phyloP scores from a whole-genome alignment of 2,888 invertebrate genomes.

The Drosophila diplacantha region DNA sequence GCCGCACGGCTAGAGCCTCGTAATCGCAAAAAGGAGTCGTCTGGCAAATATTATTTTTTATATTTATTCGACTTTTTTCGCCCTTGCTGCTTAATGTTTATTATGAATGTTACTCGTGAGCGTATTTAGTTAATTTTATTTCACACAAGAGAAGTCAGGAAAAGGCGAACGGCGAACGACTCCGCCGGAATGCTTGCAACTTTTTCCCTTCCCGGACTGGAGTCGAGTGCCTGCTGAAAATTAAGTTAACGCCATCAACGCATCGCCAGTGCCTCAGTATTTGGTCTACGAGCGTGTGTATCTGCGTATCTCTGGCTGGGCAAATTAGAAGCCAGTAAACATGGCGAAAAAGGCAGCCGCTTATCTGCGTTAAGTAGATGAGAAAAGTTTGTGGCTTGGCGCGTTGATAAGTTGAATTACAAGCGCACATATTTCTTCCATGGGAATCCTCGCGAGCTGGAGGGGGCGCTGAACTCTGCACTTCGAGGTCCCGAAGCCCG shows the following conservation, averaged over 20 bases:
- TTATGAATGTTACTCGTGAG: slow-evolving; percentile 74
- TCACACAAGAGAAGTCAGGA: slow-evolving; percentile 69
- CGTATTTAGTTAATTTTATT: slow-evolving; percentile 74
- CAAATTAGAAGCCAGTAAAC: slow-evolving; percentile 72
- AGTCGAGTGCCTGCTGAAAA: slow-evolving; percentile 64
- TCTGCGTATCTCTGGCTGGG: slow-evolving; percentile 41
- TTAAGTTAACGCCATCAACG: slow-evolving; percentile 72
- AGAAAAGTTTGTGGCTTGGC: slow-evolving; percentile 68
- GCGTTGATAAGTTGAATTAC: slow-evolving; percentile 71
- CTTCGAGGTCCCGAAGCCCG: background rate
- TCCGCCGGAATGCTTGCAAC: slow-evolving; percentile 47
- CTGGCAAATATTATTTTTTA: slow-evolving; percentile 74
- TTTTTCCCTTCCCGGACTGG: slow-evolving; percentile 5
- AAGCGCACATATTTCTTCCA: slow-evolving; percentile 58
- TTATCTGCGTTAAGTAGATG: slow-evolving; percentile 73
- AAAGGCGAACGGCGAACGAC: slow-evolving; percentile 43
- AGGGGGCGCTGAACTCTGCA: slow-evolving; percentile 1
- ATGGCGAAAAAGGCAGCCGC: slow-evolving; percentile 55
- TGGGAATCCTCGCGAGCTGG: slow-evolving; percentile 24
- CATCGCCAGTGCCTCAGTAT: slow-evolving; percentile 58
- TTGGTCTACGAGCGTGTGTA: slow-evolving; percentile 9
- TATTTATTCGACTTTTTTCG: slow-evolving; percentile 65
- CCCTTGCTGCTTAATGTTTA: slow-evolving; percentile 67
- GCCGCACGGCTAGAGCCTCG: slow-evolving; percentile 37
- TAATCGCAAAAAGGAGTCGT: slow-evolving; percentile 69